These are phyloP conservation scores for Scaptomyza cyrtandrae DNA, from an alignment of 2,888 invertebrate species.

Conservation along the genomic window DNA sequence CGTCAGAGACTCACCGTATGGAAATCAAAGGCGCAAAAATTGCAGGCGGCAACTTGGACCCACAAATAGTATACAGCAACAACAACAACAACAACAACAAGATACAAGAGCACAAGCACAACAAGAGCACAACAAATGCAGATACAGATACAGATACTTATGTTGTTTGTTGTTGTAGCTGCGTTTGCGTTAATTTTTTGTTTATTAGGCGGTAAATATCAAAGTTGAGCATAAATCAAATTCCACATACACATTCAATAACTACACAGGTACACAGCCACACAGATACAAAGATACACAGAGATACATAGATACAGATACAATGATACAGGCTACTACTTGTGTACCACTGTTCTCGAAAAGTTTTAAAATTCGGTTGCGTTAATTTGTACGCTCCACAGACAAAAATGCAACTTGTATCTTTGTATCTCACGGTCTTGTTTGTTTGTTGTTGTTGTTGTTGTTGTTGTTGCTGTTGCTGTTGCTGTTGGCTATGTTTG, in stretches of 20 bases:
- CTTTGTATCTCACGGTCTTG: slow-evolving; percentile 72
- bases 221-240: slow-evolving; percentile 79
- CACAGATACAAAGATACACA: slow-evolving; percentile 17
- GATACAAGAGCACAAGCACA: slow-evolving; percentile 17
- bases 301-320: neutral
- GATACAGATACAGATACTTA: slow-evolving; percentile 35
- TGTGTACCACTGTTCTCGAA: slow-evolving; percentile 32
- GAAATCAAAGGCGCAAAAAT: slow-evolving; percentile 66
- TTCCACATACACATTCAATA: slow-evolving; percentile 35
- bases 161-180: slow-evolving; percentile 29
- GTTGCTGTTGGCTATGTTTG: slow-evolving; percentile 22
- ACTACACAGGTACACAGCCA: slow-evolving; percentile 22
- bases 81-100: no score
- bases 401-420: slow-evolving; percentile 69
- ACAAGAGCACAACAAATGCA: slow-evolving; percentile 12
- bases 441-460: slow-evolving; percentile 64
- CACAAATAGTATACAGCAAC: slow-evolving; percentile 28
- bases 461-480: slow-evolving; percentile 26
- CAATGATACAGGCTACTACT: slow-evolving; percentile 4
- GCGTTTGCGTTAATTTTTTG: slow-evolving; percentile 77
- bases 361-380: slow-evolving; percentile 61
- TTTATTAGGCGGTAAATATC: slow-evolving; percentile 80
- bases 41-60: slow-evolving; percentile 31
- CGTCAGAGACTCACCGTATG: slow-evolving; percentile 48
- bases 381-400: slow-evolving; percentile 74